These are phyloP conservation scores for Neotoma lepida DNA, from an alignment of 2,113 vertebrate genomes.

Conservation along the genomic window DNA sequence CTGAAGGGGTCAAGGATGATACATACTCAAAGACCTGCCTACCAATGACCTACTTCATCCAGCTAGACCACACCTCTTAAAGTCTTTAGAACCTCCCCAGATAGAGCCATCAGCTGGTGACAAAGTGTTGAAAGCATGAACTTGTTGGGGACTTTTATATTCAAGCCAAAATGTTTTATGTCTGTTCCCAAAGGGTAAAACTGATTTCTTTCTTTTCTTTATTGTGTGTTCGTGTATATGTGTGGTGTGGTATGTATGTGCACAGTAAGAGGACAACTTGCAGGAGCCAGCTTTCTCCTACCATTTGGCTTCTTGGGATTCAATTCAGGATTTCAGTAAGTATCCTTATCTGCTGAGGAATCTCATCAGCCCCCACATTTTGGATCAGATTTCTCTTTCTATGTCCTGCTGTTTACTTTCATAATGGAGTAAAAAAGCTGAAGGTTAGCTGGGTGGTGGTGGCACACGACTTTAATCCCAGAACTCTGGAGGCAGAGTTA, in stretches of 20 bases:
- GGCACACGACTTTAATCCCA: too few relatives aligned
- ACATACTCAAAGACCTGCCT: not conserved
- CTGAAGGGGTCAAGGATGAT: not conserved
- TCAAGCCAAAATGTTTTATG: not conserved
- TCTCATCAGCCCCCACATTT: not conserved
- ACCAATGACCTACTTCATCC: not conserved
- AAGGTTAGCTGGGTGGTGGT: not conserved
- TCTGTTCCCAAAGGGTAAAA: not conserved
- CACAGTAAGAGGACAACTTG: not conserved
- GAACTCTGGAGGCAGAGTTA: too few relatives aligned
- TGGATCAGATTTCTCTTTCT: not conserved
- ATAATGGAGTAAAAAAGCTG: slow-evolving; percentile 26
- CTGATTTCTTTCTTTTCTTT: not conserved
- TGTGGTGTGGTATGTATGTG: not conserved
- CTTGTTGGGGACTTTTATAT: not conserved
- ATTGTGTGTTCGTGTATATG: not conserved
- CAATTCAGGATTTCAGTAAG: not conserved
- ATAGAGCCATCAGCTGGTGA: not conserved
- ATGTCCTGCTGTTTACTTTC: slow-evolving; percentile 54
- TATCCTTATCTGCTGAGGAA: not conserved
- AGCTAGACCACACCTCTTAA: too few relatives aligned
- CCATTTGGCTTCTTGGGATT: not conserved
- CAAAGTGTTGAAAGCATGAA: not conserved
- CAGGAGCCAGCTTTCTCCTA: not conserved
- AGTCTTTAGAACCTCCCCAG: not conserved